Conservation (phyloP, 2,113 vertebrate genomes). For the Seriola aureovittata region DNA sequence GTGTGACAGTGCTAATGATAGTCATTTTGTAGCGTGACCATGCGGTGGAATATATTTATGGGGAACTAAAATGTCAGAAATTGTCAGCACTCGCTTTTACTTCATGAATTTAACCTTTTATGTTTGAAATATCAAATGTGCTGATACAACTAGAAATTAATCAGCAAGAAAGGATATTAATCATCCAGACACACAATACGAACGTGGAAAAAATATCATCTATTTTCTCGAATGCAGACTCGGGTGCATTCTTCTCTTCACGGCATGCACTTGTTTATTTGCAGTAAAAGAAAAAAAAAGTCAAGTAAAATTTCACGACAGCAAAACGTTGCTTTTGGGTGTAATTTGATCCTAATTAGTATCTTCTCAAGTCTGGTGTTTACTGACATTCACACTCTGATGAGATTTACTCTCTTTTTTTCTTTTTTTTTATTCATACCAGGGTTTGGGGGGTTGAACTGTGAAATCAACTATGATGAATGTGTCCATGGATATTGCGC, state of each 20-base stretch:
- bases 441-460: conserved; percentile 83
- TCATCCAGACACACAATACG: background rate
- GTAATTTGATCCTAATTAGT: conserved; percentile 56
- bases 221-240: conserved; percentile 21
- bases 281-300: conserved; percentile 1
- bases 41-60: conserved; percentile 89
- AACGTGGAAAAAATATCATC: background rate
- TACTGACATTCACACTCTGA: conserved; percentile 56
- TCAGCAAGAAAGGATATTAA: conserved; percentile 29
- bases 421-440: conserved; percentile 26
- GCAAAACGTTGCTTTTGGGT: conserved; percentile 39
- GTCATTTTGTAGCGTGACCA: conserved; percentile 92
- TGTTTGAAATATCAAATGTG: conserved; percentile 61
- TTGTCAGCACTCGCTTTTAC: conserved; percentile 74
- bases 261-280: background rate
- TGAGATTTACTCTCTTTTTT: conserved; percentile 28
- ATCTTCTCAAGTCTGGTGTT: conserved; percentile 57
- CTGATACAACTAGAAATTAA: conserved; percentile 46
- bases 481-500: conserved; percentile 81
- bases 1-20: conserved; percentile 94
- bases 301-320: conserved; percentile 29
- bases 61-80: conserved; percentile 87
- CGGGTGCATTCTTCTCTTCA: background rate
- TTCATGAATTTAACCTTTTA: conserved; percentile 70
- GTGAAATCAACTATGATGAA: conserved; percentile 87